These are phyloP conservation scores for Siderastrea radians DNA, from an alignment of 92 coral and sea anemone genomes.

Conservation along the genomic window DNA sequence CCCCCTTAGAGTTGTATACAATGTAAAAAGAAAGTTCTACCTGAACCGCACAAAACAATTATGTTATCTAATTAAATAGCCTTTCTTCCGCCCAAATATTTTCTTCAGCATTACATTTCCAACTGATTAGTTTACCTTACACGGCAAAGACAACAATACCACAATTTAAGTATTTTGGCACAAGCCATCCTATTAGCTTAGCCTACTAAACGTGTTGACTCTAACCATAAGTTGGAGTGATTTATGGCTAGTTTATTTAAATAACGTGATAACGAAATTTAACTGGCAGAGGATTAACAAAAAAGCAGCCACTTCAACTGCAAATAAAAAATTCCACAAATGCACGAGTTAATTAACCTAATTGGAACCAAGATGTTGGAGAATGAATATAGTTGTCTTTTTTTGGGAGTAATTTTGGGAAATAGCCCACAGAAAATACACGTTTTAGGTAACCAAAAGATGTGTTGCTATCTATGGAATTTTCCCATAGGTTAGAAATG, in stretches of 20 bases:
- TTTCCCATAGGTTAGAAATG: too few relatives aligned
- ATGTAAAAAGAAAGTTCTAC: neutral
- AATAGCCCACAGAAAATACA: neutral
- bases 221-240: neutral
- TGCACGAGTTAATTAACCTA: neutral
- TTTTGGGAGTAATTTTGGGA: neutral
- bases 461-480: too few relatives aligned
- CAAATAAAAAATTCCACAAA: neutral
- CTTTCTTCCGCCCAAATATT: slow-evolving; percentile 20
- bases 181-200: neutral
- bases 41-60: neutral
- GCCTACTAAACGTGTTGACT: neutral
- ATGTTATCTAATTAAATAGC: slow-evolving; percentile 4
- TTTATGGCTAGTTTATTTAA: neutral
- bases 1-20: slow-evolving; percentile 1
- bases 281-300: neutral
- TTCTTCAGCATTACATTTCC: neutral
- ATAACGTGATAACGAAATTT: neutral
- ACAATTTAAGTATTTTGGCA: neutral
- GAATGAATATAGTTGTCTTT: too few relatives aligned
- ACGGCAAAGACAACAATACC: neutral
- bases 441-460: too few relatives aligned
- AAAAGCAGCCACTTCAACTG: neutral
- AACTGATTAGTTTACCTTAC: neutral
- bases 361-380: neutral